Evolutionary conservation across 2,888 invertebrate genomes (phyloP).

Genomic region (Dolomedes plantarius): DNA sequence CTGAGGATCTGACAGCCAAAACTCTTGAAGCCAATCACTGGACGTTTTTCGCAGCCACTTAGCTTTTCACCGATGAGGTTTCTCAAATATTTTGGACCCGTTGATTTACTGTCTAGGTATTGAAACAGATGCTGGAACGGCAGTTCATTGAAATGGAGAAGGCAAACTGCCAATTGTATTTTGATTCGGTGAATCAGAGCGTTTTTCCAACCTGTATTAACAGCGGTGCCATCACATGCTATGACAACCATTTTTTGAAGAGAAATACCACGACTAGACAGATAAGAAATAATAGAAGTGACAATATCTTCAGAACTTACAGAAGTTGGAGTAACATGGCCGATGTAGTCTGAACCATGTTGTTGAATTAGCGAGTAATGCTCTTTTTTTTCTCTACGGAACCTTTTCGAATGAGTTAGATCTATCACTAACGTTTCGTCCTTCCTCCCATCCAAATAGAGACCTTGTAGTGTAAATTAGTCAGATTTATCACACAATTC

Average conservation of each 20-base stretch:
- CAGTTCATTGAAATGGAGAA: no score
- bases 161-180: background rate
- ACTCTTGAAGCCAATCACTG: background rate
- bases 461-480: no score
- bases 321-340: background rate
- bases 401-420: no score
- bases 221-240: constrained; percentile 1
- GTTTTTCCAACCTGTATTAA: background rate
- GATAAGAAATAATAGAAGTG: no score
- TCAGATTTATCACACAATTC: constrained; percentile 24
- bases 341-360: no score
- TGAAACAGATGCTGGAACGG: no score
- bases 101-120: background rate
- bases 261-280: background rate
- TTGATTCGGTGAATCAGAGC: background rate
- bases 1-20: background rate
- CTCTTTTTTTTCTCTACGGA: no score
- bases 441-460: no score
- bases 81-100: no score
- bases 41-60: no score
- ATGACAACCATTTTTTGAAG: background rate
- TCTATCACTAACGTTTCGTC: no score
- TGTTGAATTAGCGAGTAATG: background rate
- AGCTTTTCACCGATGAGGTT: background rate
- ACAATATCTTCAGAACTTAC: background rate